Conservation (phyloP, 1,140 invertebrate genomes). For the Notospermus geniculatus region DNA sequence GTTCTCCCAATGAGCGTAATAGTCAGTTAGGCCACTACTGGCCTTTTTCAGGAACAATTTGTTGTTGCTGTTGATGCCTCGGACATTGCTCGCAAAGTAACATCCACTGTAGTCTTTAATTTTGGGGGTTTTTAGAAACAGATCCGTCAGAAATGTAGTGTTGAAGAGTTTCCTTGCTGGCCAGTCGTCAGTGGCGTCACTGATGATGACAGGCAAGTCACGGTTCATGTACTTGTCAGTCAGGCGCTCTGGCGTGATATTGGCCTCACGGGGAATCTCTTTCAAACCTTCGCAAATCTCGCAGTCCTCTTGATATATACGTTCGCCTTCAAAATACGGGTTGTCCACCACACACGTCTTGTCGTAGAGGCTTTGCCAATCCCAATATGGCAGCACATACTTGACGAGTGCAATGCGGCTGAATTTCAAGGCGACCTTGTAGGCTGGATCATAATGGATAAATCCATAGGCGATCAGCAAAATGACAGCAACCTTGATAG, state of each 20-base stretch:
- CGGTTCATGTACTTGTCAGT: slow-evolving; percentile 68
- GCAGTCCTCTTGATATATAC: slow-evolving; percentile 61
- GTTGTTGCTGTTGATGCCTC: slow-evolving; percentile 62
- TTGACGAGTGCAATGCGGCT: slow-evolving; percentile 7
- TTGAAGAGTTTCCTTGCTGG: slow-evolving; percentile 66
- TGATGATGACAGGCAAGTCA: slow-evolving; percentile 71
- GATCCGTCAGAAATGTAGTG: slow-evolving; percentile 66
- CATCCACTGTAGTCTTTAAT: slow-evolving; percentile 55
- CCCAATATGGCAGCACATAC: slow-evolving; percentile 69
- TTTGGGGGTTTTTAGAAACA: slow-evolving; percentile 38
- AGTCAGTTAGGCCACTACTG: slow-evolving; percentile 67
- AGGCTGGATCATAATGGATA: neutral
- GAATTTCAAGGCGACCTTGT: neutral
- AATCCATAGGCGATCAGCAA: neutral
- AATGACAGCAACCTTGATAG: neutral
- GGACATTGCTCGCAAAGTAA: slow-evolving; percentile 68
- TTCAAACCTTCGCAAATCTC: slow-evolving; percentile 66
- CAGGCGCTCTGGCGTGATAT: slow-evolving; percentile 65
- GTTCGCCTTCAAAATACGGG: slow-evolving; percentile 62
- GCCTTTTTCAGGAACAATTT: slow-evolving; percentile 66
- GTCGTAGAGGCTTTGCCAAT: slow-evolving; percentile 73
- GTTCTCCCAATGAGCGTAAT: slow-evolving; percentile 84
- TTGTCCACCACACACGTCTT: slow-evolving; percentile 70
- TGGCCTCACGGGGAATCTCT: slow-evolving; percentile 64
- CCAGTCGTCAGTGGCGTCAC: slow-evolving; percentile 71